Evolutionary conservation across 2,888 invertebrate genomes (phyloP).

Genomic region (Laothoe populi): DNA sequence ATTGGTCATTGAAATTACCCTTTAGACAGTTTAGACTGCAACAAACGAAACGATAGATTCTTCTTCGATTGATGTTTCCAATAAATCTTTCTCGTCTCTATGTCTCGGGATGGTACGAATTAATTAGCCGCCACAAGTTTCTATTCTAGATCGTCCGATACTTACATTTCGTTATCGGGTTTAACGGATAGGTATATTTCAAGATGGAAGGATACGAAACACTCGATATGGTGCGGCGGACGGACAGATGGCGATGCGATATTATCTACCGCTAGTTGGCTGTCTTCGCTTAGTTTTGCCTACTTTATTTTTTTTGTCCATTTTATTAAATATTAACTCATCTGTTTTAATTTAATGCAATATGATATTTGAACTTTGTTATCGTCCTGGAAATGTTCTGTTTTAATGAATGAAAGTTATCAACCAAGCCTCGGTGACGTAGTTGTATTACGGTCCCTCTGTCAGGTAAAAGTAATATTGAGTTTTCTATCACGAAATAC

Average conservation of each 20-base stretch:
- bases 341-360: conserved; percentile 33
- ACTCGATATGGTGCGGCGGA: conserved; percentile 67
- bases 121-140: conserved; percentile 68
- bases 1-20: background rate
- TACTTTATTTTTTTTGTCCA: conserved; percentile 56
- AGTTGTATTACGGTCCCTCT: too few relatives aligned
- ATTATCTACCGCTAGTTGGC: conserved; percentile 52
- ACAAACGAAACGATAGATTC: conserved; percentile 33
- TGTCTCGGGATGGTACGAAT: conserved; percentile 56
- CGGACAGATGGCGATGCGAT: conserved; percentile 67
- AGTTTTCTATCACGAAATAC: too few relatives aligned
- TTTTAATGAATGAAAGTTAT: background rate
- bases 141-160: conserved; percentile 64
- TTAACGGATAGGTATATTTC: conserved; percentile 63
- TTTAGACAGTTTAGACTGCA: too few relatives aligned
- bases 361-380: background rate
- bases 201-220: conserved; percentile 65
- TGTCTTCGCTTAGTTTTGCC: conserved; percentile 48
- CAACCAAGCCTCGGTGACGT: too few relatives aligned
- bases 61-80: conserved; percentile 42
- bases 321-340: conserved; percentile 50
- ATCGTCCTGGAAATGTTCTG: background rate
- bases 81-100: conserved; percentile 57
- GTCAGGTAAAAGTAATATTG: too few relatives aligned
- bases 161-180: conserved; percentile 58